Evolutionary conservation across 2,797 vertebrate genomes (phyloP), one percentile per base, ranked within the genome.

Genomic region (Schizopygopsis pylzovi): DNA sequence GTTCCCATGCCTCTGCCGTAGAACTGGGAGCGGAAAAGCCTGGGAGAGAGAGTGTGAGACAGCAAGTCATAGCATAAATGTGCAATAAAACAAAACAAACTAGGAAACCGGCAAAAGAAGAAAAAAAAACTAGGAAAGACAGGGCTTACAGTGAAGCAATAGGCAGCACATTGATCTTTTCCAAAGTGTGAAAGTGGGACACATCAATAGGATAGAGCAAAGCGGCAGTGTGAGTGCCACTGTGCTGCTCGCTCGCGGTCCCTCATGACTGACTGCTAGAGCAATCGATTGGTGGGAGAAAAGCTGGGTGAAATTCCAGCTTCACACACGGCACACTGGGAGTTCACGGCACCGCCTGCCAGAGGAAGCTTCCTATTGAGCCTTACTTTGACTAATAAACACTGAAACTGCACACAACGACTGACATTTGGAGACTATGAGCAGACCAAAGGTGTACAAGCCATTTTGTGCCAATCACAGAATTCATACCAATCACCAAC

Each of bases 221-320:
- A 84, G 59, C 86, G 83, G 7, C 77, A 89, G 87, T 84, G 83
- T 84, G 80, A 85, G 87, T 75, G 82, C 85, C 80, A 86, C 86
- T 85, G 79, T 49, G 54, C 84, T 88, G 84, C 85, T 88, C 79
- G 82, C 76, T 85, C 61, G 81, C 63, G 61, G 87, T 88, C 84
- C 70, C 87, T 82, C 80, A 84, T 89, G 85, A 89, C 83, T 85
- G 89, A 89, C 88, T 89, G 90, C 79, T 71, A 71, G 81, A 85
- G 84, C 87, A 89, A 91, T 90, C 82, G 88, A 91, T 91, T 91
- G 84, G 78, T 86, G 87, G 82, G 85, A 79, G 79, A 82, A 90
- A 89, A 88, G 83, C 88, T 88, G 86, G 79, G 86, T 89, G 87
- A 85, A 89, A 89, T 89, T 89, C 88, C 87, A 87, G 72, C 82